Conservation (phyloP, 2,888 invertebrate species). For the Scaptomyza cyrtandrae region DNA sequence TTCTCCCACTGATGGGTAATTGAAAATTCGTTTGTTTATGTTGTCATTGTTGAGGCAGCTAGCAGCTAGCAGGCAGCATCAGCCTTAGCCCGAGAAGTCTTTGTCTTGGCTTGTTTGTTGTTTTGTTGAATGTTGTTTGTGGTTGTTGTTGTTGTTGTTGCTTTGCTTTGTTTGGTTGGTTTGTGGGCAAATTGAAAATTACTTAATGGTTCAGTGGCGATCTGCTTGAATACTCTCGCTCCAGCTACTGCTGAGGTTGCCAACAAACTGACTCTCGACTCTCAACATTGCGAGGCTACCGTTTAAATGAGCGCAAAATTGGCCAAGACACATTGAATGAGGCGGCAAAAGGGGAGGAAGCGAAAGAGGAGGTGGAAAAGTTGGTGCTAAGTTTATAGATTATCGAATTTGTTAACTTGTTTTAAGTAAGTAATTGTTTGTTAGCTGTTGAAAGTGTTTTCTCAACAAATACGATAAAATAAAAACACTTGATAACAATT, state of each 20-base stretch:
- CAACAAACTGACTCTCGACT: conserved; percentile 8
- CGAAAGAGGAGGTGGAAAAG: background rate
- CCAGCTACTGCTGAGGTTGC: background rate
- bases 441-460: no score
- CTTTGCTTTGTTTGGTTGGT: conserved; percentile 33
- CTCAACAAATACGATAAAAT: no score
- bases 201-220: conserved; percentile 80
- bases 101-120: conserved; percentile 31
- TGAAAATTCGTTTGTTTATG: conserved; percentile 80
- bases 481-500: no score
- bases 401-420: no score
- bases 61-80: background rate
- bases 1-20: conserved; percentile 56
- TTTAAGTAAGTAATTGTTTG: no score
- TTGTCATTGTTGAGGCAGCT: conserved; percentile 62
- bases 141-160: conserved; percentile 32
- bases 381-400: no score
- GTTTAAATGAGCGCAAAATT: conserved; percentile 73
- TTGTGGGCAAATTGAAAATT: conserved; percentile 72
- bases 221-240: conserved; percentile 15
- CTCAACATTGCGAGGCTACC: conserved; percentile 46
- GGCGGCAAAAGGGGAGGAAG: no score
- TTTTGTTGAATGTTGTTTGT: conserved; percentile 26
- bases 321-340: conserved; percentile 7
- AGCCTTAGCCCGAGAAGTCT: background rate